Base-by-base conservation (phyloP, 2,113 vertebrate genomes). In the Setophaga coronata region DNA sequence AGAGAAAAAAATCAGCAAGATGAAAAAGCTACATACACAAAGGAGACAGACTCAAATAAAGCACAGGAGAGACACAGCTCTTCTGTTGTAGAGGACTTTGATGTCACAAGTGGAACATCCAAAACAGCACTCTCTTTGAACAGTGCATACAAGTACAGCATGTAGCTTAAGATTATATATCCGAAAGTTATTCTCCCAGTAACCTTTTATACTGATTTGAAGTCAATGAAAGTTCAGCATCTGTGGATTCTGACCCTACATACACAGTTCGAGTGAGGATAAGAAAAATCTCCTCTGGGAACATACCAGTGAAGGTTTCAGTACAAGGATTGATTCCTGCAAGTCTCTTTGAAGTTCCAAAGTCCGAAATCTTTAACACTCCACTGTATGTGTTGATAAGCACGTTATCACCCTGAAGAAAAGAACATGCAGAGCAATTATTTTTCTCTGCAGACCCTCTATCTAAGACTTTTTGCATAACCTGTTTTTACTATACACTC, bases 321-420 rank as follows among this genome's bases (percentile, higher is more conserved):
- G 99, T 99, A 97, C 99, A 99, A 38, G 99, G 99, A 96, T 99
- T 99, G 96, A 99, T 99, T 94, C 99, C 99, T 80, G 99, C 99
- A 82, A 99, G 97, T 78, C 99, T 98, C 98, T 99, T 99, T 33
- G 99, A 99, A 33, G 99, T 99, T 77, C 99, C 99, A 79, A 99
- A 99, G 96, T 99, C 99, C 0, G 99, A 99, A 95, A 99, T 99
- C 98, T 99, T 99, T 96, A 99, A 98, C 82, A 99, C 99, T 31
- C 99, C 99, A 47, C 99, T 99, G 95, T 99, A 99, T 6, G 99
- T 99, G 97, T 99, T 99, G 97, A 99, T 99, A 96, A 99, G 98
- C 61, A 99, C 99, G 2, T 99, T 99, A 94, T 99, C 99, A 47
- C 99, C 99, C 99, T 99, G 97, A 56, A 86, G 89, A 97, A 96